These are phyloP conservation scores for Perdita meconis DNA, from an alignment of 2,888 invertebrate species.

Conservation along the genomic window DNA sequence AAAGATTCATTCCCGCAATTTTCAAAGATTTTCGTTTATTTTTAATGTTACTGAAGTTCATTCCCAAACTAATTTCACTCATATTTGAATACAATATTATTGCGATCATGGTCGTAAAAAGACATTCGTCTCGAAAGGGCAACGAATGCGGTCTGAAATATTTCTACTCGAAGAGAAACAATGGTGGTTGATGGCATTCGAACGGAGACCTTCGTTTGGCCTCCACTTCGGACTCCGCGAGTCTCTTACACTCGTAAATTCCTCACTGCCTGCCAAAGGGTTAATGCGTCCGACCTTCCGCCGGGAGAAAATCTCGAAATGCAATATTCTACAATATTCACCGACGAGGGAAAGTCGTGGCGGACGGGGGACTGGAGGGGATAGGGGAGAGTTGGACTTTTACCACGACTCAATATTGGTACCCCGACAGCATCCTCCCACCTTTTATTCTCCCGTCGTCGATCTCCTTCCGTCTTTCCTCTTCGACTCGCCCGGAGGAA, in stretches of 20 bases:
- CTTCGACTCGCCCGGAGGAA: conserved; percentile 68
- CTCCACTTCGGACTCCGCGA: conserved; percentile 49
- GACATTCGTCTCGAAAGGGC: neutral
- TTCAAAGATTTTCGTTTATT: too few species aligned
- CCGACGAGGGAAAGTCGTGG: conserved; percentile 61
- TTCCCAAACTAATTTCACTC: too few species aligned
- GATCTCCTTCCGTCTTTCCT: conserved; percentile 57
- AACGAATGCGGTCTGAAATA: neutral
- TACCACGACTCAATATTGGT: conserved; percentile 80
- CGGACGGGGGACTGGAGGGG: conserved; percentile 41
- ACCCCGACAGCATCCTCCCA: conserved; percentile 72
- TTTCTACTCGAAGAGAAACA: neutral
- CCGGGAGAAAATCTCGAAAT: conserved; percentile 71
- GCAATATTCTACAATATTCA: conserved; percentile 77
- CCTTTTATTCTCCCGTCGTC: conserved; percentile 61
- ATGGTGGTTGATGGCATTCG: neutral
- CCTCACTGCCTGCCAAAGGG: conserved; percentile 65
- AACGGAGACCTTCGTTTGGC: conserved; percentile 49
- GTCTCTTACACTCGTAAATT: conserved; percentile 59
- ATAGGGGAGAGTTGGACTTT: conserved; percentile 71
- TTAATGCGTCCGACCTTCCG: conserved; percentile 70
- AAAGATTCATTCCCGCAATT: too few species aligned
- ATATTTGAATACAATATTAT: too few species aligned
- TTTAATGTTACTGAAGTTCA: too few species aligned
- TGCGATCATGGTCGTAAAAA: too few species aligned